Evolutionary conservation across 2,113 vertebrate species (phyloP).

Genomic region (Spheniscus mendiculus): DNA sequence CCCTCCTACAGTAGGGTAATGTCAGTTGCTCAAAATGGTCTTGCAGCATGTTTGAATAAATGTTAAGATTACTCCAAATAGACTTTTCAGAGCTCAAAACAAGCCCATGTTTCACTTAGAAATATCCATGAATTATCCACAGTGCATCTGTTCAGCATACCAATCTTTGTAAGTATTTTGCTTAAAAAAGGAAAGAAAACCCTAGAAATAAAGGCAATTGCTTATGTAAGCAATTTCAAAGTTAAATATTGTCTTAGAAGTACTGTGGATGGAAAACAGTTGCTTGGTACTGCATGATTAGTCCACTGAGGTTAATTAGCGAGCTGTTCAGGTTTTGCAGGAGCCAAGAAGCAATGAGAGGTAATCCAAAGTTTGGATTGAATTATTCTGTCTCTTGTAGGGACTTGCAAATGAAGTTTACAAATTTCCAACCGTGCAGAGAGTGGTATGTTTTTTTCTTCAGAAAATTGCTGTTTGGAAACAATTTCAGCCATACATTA

Average conservation of each 20-base stretch:
- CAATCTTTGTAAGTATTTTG: neutral
- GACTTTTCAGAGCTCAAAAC: neutral
- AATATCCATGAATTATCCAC: neutral
- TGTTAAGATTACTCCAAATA: neutral
- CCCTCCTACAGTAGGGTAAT: neutral
- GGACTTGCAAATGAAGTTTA: neutral
- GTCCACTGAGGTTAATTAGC: slow-evolving; percentile 22
- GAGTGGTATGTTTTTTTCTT: neutral
- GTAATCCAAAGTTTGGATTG: slow-evolving; percentile 26
- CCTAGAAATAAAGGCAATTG: slow-evolving; percentile 1
- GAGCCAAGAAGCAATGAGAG: slow-evolving; percentile 12
- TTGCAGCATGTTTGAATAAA: neutral
- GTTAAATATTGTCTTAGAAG: slow-evolving; percentile 11
- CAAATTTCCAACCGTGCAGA: neutral
- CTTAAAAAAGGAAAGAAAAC: neutral
- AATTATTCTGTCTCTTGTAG: slow-evolving; percentile 21
- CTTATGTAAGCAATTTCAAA: slow-evolving; percentile 12
- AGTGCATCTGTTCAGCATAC: neutral
- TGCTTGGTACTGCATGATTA: neutral
- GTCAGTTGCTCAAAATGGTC: neutral
- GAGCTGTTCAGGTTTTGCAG: neutral
- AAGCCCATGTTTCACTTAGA: neutral
- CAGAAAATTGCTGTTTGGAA: neutral
- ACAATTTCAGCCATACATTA: neutral
- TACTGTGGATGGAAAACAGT: slow-evolving; percentile 23